Conservation (phyloP, 2,113 vertebrate genomes). For the Mustela nigripes region DNA sequence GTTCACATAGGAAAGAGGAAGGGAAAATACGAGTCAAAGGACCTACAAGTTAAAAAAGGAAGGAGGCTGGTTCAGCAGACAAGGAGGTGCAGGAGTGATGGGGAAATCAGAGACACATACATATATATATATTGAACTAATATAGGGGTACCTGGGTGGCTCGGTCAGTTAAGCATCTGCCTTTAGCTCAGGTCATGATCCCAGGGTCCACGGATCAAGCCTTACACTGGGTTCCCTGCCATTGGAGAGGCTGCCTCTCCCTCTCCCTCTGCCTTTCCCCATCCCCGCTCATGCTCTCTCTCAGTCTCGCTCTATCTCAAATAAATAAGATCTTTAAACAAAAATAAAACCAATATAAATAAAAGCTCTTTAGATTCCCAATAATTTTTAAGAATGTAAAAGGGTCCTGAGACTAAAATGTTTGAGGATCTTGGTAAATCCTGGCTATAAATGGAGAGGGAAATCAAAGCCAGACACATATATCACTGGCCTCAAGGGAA, state of each 20-base stretch:
- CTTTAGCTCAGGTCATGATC: not conserved
- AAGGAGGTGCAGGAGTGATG: not conserved
- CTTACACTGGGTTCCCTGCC: too few species aligned
- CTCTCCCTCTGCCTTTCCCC: not conserved
- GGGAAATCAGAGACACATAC: not conserved
- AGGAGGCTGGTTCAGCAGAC: not conserved
- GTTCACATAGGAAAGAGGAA: not conserved
- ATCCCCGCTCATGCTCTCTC: not conserved
- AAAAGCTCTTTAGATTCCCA: not conserved
- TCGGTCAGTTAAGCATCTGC: too few species aligned
- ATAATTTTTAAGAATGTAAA: not conserved
- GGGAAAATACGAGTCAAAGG: not conserved
- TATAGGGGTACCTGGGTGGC: too few species aligned
- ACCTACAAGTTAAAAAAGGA: not conserved
- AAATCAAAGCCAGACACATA: not conserved
- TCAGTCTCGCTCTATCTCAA: not conserved
- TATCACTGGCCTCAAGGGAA: not conserved
- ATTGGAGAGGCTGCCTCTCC: too few species aligned
- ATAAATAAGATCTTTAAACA: not conserved
- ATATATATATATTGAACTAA: not conserved
- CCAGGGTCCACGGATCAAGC: not conserved
- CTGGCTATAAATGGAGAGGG: not conserved
- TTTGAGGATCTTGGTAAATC: not conserved
- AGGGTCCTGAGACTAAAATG: not conserved
- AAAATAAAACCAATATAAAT: not conserved